These are phyloP conservation scores for Elachura formosa DNA, from an alignment of 2,113 vertebrate species.

Conservation along the genomic window DNA sequence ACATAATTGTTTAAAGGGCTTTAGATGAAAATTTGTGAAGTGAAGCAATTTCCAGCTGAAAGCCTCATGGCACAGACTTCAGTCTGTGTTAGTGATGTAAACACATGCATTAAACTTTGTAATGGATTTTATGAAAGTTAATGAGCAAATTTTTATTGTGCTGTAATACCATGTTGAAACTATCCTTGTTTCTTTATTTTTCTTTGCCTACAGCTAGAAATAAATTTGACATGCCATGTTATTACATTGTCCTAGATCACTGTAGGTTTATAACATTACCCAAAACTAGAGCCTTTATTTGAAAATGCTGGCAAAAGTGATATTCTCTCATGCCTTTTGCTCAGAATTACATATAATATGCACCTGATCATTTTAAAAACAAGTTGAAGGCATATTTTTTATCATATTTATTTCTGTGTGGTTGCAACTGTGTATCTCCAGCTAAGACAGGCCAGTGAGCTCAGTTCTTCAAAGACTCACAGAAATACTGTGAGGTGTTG, in stretches of 20 bases:
- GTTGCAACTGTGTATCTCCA: not conserved
- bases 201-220: conserved; percentile 47
- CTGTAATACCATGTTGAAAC: not conserved
- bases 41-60: conserved; percentile 38
- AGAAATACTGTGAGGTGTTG: not conserved
- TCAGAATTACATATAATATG: not conserved
- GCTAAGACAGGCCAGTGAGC: not conserved
- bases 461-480: not conserved
- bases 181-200: conserved; percentile 29
- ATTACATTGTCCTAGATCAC: conserved; percentile 38
- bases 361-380: not conserved
- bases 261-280: conserved; percentile 18
- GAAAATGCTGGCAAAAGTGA: conserved; percentile 13
- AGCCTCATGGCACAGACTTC: not conserved
- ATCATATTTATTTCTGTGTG: not conserved
- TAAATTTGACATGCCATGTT: conserved; percentile 49
- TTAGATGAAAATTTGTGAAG: conserved; percentile 36
- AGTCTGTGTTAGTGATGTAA: conserved; percentile 20
- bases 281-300: conserved; percentile 9
- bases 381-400: not conserved
- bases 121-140: conserved; percentile 55
- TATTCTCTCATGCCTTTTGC: not conserved
- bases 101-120: conserved; percentile 38
- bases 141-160: conserved; percentile 49
- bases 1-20: conserved; percentile 31